Evolutionary conservation across 2,888 invertebrate genomes (phyloP).

Genomic region (Drosophila atripex): DNA sequence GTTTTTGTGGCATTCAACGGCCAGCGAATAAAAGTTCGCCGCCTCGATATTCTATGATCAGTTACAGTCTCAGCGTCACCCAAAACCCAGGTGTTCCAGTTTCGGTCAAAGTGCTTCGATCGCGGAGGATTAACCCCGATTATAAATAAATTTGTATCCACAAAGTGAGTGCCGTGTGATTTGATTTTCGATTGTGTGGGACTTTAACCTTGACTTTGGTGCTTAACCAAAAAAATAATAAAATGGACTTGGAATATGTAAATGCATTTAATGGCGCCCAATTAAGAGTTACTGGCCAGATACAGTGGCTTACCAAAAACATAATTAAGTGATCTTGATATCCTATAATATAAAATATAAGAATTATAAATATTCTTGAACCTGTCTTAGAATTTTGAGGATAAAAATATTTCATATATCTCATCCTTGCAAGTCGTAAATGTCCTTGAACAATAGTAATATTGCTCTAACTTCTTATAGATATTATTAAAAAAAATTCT

Average conservation of each 20-base stretch:
- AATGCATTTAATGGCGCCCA: slow-evolving; percentile 43
- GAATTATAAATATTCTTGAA: neutral
- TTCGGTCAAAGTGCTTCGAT: slow-evolving; percentile 41
- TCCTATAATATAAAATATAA: too few relatives aligned
- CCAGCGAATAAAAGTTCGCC: slow-evolving; percentile 83
- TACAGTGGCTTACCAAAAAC: slow-evolving; percentile 13
- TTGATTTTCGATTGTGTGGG: slow-evolving; percentile 33
- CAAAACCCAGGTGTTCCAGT: slow-evolving; percentile 56
- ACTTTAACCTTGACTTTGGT: slow-evolving; percentile 69
- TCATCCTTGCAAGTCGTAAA: neutral
- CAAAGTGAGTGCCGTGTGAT: slow-evolving; percentile 37
- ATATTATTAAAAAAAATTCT: neutral
- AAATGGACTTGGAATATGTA: slow-evolving; percentile 41
- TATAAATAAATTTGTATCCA: slow-evolving; percentile 1
- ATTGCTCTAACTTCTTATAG: too few relatives aligned
- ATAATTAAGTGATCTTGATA: slow-evolving; percentile 26
- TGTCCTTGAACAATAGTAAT: neutral
- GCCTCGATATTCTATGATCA: slow-evolving; percentile 81
- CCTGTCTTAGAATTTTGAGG: neutral
- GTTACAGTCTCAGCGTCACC: slow-evolving; percentile 74
- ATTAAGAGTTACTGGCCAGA: slow-evolving; percentile 25
- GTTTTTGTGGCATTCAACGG: slow-evolving; percentile 79
- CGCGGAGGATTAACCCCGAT: slow-evolving; percentile 33
- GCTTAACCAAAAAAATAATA: slow-evolving; percentile 28
- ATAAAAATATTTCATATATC: neutral